phyloP scores from a whole-genome alignment of 2,797 vertebrate genomes.

The Nannoperca obscura region DNA sequence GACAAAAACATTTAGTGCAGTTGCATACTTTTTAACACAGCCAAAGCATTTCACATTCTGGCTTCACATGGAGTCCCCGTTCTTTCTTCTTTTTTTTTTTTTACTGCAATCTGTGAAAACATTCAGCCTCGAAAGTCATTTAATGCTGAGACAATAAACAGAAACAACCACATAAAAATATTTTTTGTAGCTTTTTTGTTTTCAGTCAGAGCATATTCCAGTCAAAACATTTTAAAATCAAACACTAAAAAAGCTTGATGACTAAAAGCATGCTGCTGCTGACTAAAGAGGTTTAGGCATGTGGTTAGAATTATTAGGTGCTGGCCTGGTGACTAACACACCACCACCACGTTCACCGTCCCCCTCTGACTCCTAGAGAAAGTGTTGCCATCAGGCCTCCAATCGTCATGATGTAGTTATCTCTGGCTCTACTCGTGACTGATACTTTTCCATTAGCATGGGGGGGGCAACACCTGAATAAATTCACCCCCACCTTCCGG shows the following conservation, averaged over 20 bases:
- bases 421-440: conserved; percentile 68
- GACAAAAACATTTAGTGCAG: neutral
- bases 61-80: neutral
- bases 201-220: neutral
- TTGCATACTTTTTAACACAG: neutral
- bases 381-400: conserved; percentile 50
- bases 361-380: conserved; percentile 51
- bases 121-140: conserved; percentile 2
- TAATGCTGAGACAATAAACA: neutral
- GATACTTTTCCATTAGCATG: conserved; percentile 79
- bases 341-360: neutral
- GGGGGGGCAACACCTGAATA: conserved; percentile 70
- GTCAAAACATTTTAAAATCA: conserved; percentile 21
- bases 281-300: conserved; percentile 25
- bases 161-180: neutral
- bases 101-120: conserved; percentile 3
- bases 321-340: conserved; percentile 28
- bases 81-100: too few relatives aligned
- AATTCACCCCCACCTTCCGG: conserved; percentile 47
- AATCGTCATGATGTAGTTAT: conserved; percentile 75
- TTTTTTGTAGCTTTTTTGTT: neutral
- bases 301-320: conserved; percentile 37
- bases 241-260: neutral
- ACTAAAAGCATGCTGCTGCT: conserved; percentile 35
- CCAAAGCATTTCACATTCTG: neutral